A percentile compares a stretch with the other conserved stretches of the same genome.
These are phyloP conservation scores for Anguilla rostrata DNA, from an alignment of 2,113 vertebrate species.

Conservation along the genomic window DNA sequence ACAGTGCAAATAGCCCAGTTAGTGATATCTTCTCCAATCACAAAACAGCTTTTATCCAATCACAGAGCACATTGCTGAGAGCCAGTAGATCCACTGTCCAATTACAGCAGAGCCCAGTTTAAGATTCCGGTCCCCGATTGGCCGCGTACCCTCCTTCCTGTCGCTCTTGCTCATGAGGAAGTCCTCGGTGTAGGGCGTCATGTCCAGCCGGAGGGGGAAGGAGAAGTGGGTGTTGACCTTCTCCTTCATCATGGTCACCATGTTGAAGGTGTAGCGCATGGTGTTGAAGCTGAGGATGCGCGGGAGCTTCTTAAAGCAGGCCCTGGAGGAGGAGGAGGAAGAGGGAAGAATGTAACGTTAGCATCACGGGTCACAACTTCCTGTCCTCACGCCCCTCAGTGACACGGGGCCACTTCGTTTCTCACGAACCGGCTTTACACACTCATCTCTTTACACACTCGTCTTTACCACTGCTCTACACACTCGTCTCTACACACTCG, in stretches of 20 bases:
- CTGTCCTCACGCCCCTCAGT: no score
- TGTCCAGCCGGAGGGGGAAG: slow-evolving; percentile 94
- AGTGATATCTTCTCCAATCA: no score
- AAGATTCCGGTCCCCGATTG: neutral
- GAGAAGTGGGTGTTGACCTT: slow-evolving; percentile 99
- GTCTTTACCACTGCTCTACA: no score
- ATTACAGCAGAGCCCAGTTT: neutral
- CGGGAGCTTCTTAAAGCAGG: slow-evolving; percentile 98
- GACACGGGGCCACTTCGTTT: no score
- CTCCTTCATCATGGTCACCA: slow-evolving; percentile 99
- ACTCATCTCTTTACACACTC: no score
- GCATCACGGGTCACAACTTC: neutral
- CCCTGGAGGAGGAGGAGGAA: slow-evolving; percentile 62
- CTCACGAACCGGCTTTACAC: no score
- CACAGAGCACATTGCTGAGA: neutral
- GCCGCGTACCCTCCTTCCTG: slow-evolving; percentile 84
- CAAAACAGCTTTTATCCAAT: neutral
- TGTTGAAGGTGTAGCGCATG: slow-evolving; percentile 99
- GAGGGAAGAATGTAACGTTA: neutral
- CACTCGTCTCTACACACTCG: no score
- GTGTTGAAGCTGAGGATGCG: slow-evolving; percentile 99
- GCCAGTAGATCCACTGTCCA: neutral
- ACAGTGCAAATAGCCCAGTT: no score
- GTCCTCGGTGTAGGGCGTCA: slow-evolving; percentile 98
- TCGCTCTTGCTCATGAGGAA: slow-evolving; percentile 98